Evolutionary conservation across 2,113 vertebrate species (phyloP), one percentile per base, ranked within the genome.

Genomic region (Siphamia tubifer): DNA sequence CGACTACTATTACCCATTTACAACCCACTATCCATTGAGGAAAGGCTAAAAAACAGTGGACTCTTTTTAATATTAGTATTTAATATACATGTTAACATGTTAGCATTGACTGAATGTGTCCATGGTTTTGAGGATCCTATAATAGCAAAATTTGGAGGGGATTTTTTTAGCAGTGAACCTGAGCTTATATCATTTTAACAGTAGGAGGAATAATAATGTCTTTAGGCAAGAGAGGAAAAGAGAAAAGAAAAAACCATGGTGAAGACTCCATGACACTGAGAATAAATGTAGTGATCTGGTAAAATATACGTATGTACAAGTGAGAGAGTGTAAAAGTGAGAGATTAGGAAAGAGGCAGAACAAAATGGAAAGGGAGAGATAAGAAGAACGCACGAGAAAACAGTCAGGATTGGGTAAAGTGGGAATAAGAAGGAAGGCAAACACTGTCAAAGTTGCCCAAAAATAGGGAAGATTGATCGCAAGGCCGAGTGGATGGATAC

Each of bases 401-500:
- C 2, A 47, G 21, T 40, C 34, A 23, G 39, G 32, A 30, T 10
- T 1, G 15, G 49, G 28, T 44, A 25, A 53, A 56, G 30, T 17
- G 13, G 34, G 7, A 65, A 34, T 7, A 45, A 45, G 17, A 36
- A 47, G 34, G 28, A 53, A 19, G 13, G 25, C 34, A 45, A 65
- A 27, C 1, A 2, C 24, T 64, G 60, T 74, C 38, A 49, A 53
- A 77, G 32, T 32, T 45, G 35, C 53, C 44, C 35, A 62, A 62
- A 38, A 36, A 81, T 68, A 28, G 51, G 45, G 73, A 12, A 70
- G 12, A 74, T 16, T 61, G 48, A 75, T 73, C 2, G 12, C 52
- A 23, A 24, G 20, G 23, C 56, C 55, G 51, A 69, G 63, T 62
- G 52, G 61, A 60, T 28, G 25, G 36, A 63, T 19, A 67, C 52